Conservation (phyloP, 2,797 vertebrate genomes). For the Hemitrygon akajei region DNA sequence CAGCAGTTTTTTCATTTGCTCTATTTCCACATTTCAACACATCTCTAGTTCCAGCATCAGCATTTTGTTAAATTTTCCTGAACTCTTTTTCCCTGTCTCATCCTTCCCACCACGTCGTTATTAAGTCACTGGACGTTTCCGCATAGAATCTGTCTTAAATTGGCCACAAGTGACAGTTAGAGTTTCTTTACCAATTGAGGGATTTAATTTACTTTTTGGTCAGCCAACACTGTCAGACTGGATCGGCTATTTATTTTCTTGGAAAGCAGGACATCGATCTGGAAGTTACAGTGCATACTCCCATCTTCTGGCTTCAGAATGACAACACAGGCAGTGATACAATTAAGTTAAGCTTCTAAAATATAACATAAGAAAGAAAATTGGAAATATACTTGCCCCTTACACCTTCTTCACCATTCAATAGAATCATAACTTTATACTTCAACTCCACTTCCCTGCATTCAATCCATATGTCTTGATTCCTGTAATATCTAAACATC, state of each 20-base stretch:
- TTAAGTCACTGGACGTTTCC: not conserved
- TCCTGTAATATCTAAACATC: no score
- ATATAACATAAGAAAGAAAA: no score
- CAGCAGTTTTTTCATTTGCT: no score
- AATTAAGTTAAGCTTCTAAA: not conserved
- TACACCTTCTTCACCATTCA: no score
- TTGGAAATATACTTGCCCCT: no score
- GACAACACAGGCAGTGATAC: not conserved
- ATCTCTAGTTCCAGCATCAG: no score
- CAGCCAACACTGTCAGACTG: not conserved
- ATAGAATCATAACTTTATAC: no score
- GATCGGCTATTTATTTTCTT: not conserved
- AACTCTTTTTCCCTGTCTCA: not conserved
- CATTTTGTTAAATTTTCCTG: no score
- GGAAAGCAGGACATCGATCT: not conserved
- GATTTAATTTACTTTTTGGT: not conserved
- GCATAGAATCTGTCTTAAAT: not conserved
- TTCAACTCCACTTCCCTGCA: no score
- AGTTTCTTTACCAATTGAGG: not conserved
- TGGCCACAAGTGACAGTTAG: not conserved
- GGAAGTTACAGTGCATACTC: not conserved
- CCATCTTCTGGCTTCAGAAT: not conserved
- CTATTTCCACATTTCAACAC: no score
- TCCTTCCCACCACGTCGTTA: not conserved
- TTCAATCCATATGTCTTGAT: no score